Base-by-base conservation (phyloP, 2,113 vertebrate species). In the Oryzias woworae region DNA sequence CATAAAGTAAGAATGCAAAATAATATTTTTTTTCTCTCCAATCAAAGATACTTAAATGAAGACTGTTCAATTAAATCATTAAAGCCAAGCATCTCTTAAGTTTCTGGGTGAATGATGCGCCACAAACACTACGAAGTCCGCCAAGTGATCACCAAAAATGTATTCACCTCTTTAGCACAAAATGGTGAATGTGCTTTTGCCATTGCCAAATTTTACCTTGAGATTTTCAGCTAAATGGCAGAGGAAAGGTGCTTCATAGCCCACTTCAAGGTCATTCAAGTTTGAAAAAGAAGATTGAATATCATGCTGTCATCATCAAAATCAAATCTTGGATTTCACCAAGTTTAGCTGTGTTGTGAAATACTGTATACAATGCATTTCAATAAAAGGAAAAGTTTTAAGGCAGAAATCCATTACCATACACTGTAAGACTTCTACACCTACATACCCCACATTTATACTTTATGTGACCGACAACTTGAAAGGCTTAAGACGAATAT, bases 221-320 rank as follows among this genome's bases (percentile, higher is more conserved):
- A 62, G 18, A 17, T 23, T 56, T 26, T 15, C 45, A 17, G 56
- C 45, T 14, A 62, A 56, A 66, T 22, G 12, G 65, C 17, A 23
- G 69, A 53, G n/a, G 69, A 76, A 73, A 14, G 36, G 16, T 2
- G 46, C 48, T 18, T n/a, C 51, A 63, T 61, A 17, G 20, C 13
- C 56, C 57, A 49, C 16, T 72, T 24, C 57, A 63, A 65, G 68
- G 53, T 71, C 62, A 4, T 36, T n/a, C n/a, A n/a, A 36, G 31
- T 36, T 36, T 8, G 31, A 36, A 36, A 36, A 36, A 36, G 7
- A 10, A 31, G 28, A 36, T 36, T 36, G 31, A 36, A 36, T 10
- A 8, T 10, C 36, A 28, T 28, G 26, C 26, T 28, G 7, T 28
- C 26, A 28, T 28, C 26, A 28, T 28, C 26, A 28, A 28, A 28